Evolutionary conservation across 2,888 invertebrate genomes (phyloP).

Genomic region (Prosapia bicincta): DNA sequence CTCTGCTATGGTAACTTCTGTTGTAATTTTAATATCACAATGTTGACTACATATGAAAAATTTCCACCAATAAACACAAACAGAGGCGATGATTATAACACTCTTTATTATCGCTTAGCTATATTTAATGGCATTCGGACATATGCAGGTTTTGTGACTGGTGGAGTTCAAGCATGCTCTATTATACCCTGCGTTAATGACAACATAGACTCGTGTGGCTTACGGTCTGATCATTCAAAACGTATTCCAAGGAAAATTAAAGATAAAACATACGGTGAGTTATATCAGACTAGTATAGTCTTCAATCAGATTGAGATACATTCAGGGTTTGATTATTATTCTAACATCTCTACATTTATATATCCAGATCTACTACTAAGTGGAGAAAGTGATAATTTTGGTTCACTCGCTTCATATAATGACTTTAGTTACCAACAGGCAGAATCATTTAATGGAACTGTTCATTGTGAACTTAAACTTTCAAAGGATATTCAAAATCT

Average conservation of each 20-base stretch:
- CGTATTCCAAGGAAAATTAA: not conserved
- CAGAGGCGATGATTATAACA: constrained; percentile 18
- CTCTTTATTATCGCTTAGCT: constrained; percentile 22
- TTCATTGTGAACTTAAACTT: not conserved
- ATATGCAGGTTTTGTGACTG: constrained; percentile 12
- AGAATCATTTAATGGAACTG: not conserved
- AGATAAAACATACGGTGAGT: not conserved
- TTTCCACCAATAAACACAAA: not conserved
- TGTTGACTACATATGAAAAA: constrained; percentile 15
- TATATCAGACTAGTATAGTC: not conserved
- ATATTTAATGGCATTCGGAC: constrained; percentile 22
- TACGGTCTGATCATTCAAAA: not conserved
- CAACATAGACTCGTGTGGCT: constrained; percentile 19
- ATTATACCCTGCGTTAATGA: constrained; percentile 25
- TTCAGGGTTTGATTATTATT: not conserved
- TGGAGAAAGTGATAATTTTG: not conserved
- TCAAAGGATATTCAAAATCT: not conserved
- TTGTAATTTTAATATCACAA: constrained; percentile 21
- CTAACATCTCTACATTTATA: not conserved
- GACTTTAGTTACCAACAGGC: not conserved
- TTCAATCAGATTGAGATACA: not conserved
- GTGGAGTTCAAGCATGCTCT: constrained; percentile 27
- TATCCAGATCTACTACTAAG: not conserved
- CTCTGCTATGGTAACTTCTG: constrained; percentile 24
- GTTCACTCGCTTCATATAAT: not conserved